These are phyloP conservation scores for Heliangelus exortis DNA, from an alignment of 2,797 vertebrate genomes.

Conservation along the genomic window DNA sequence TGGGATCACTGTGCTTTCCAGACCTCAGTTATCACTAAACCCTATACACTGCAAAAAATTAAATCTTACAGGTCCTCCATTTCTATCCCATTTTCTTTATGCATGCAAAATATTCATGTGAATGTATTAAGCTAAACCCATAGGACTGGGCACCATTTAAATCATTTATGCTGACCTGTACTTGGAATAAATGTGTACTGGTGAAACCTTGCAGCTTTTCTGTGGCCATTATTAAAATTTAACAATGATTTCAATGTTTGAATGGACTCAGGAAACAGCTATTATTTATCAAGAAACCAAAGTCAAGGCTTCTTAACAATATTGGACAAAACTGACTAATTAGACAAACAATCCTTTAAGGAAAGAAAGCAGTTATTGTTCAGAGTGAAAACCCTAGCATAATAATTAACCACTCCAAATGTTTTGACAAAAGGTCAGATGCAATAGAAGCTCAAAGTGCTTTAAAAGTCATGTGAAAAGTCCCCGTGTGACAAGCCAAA, in stretches of 20 bases:
- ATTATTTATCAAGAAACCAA: slow-evolving; percentile 51
- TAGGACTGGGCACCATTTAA: not conserved
- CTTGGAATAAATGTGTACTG: not conserved
- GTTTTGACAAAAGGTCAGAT: slow-evolving; percentile 23
- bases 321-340: slow-evolving; percentile 50
- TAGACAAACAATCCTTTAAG: slow-evolving; percentile 49
- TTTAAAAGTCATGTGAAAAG: not conserved
- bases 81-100: not conserved
- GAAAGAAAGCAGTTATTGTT: slow-evolving; percentile 61
- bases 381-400: slow-evolving; percentile 1
- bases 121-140: not conserved
- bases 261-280: slow-evolving; percentile 60
- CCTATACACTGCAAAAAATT: not conserved
- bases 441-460: not conserved
- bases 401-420: slow-evolving; percentile 56
- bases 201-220: not conserved
- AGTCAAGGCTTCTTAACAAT: slow-evolving; percentile 65
- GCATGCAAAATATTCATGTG: not conserved
- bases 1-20: not conserved
- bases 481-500: not conserved
- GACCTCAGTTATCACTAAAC: not conserved
- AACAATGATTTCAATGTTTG: slow-evolving; percentile 53
- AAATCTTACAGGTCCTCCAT: not conserved
- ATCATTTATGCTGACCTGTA: not conserved
- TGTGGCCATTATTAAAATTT: slow-evolving; percentile 49